Base-by-base conservation (phyloP, 2,888 invertebrate genomes). In the Apoderus coryli region DNA sequence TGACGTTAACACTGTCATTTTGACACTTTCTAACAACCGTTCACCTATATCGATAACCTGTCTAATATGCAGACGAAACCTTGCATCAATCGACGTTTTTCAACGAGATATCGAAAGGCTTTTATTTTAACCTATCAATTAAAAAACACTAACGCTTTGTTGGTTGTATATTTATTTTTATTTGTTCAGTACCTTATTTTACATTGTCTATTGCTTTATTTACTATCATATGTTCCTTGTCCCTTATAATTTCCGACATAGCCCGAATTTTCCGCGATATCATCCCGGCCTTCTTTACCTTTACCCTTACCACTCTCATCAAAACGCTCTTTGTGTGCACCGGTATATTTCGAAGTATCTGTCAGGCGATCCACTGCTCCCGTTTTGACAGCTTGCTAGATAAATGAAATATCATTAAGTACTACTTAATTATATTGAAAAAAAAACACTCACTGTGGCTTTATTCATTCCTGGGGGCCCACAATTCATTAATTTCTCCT, bases 271-370 rank as follows among this genome's bases (percentile, higher is more conserved):
- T 82, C 79, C 11, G 70, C 65, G 9, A 74, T 29, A 49, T 85
- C 80, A 52, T 76, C 80, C 27, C 86, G 65, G n/a, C 85, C 85
- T n/a, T 76, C 69, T 36, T 78, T 78, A 3, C 85, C 85, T 51
- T 78, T 80, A 14, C 84, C 85, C 52, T 79, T 81, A 30, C 85
- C 85, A 19, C 66, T 60, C 32, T 76, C 75, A 58, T 86, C 85
- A 50, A 86, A 86, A 15, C 86, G 69, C 46, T 84, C 79, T 53
- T 73, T 81, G 53, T 82, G 82, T 4, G 79, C 74, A 22, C 86
- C 86, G 0, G 86, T 86, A 56, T 85, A 86, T 50, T 80, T 79
- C 46, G 69, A 71, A n/a, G 79, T 72, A 52, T 86, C 85, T 1
- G 85, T 85, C 42, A 86, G 57, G 34, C 85, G 67, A 42, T 78